Evolutionary conservation across 2,113 vertebrate genomes (phyloP), one percentile per base, ranked within the genome.

Genomic region (Psittacula cyanocephala): DNA sequence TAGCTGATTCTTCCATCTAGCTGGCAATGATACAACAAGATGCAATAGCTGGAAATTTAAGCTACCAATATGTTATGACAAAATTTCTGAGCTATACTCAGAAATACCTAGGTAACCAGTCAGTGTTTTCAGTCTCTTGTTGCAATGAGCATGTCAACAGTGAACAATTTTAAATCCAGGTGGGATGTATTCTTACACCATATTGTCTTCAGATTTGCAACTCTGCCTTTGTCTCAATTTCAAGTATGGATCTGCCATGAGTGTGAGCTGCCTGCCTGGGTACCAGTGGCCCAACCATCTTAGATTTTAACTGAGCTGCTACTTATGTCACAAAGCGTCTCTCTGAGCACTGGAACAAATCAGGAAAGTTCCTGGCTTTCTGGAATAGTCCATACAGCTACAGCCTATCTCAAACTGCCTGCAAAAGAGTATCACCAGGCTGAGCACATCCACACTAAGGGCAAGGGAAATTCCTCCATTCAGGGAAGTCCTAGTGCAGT

Each of bases 231-330:
- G 14, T 37, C 6, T 8, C 17, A 2, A 0, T 89, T 81, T 78
- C 35, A 75, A 28, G 28, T 31, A 90, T 19, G 22, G n/a, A 6
- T 13, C 10, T 43, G 33, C 15, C 22, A 79, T 1, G 0, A 75
- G 9, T 5, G 1, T 13, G 57, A 4, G 0, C 15, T 43, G 28
- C 14, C 62, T 41, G 50, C 37, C n/a, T 19, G 37, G 60, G 2
- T 31, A 74, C 11, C 31, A 22, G 23, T 33, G 46, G 12, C 35
- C 35, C 6, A 4, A 11, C 4, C 39, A 11, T 29, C 24, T 17
- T 63, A 41, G 11, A 27, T 50, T 70, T 52, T 17, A 50, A 11
- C 14, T 5, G 18, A 81, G 37, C 13, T 70, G 12, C 22, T 81
- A 13, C 29, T 41, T 39, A 13, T 0, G 2, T 22, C 44, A 65